phyloP scores from a whole-genome alignment of 2,797 vertebrate species.

The Gymnoscopelus braueri region DNA sequence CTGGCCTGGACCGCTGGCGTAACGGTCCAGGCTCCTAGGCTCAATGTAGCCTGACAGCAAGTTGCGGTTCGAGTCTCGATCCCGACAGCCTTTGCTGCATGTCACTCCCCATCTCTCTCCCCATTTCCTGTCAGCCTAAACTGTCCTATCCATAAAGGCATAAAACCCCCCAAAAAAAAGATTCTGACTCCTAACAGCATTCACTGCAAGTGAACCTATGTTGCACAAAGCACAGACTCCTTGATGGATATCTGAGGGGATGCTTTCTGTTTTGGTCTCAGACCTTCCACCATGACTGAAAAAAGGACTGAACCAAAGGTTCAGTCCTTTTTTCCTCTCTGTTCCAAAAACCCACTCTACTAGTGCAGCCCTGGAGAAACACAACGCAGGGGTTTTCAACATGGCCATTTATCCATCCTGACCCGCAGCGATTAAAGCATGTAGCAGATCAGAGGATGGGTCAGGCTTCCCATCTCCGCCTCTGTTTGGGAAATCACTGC shows the following conservation, averaged over 20 bases:
- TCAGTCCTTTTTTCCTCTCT: no score
- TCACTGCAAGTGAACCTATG: slow-evolving; percentile 1
- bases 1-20: no score
- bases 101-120: no score
- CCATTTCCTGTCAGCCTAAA: not conserved
- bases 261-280: slow-evolving; percentile 2
- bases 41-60: no score
- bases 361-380: slow-evolving; percentile 40
- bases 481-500: slow-evolving; percentile 78
- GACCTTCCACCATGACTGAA: not conserved
- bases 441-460: slow-evolving; percentile 77
- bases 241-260: slow-evolving; percentile 1
- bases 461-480: slow-evolving; percentile 76
- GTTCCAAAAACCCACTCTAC: slow-evolving; percentile 14
- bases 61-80: no score
- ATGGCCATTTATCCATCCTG: slow-evolving; percentile 66
- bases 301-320: no score
- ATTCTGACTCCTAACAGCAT: not conserved
- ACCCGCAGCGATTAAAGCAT: slow-evolving; percentile 74
- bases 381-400: slow-evolving; percentile 45
- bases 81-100: no score
- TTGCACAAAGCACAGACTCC: no score
- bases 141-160: no score
- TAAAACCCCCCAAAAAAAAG: no score
- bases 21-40: no score